Conservation (phyloP, 1,140 invertebrate species). For the Drosophila orena region DNA sequence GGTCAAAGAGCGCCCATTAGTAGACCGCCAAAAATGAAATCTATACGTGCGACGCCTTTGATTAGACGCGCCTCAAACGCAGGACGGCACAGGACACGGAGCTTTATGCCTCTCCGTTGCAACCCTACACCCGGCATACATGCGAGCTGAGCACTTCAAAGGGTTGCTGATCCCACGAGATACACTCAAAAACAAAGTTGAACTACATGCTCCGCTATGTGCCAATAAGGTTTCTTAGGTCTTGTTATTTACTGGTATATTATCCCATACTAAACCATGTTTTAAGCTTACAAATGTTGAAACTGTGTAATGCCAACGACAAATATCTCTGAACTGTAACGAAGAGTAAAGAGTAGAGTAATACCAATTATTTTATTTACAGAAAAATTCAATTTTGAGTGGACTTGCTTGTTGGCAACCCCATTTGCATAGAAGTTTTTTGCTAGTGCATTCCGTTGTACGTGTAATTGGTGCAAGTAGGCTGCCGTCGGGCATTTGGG, state of each 20-base stretch:
- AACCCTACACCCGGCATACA: slow-evolving; percentile 1
- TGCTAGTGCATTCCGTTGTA: slow-evolving; percentile 8
- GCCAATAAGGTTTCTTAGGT: too few species aligned
- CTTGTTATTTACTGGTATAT: too few species aligned
- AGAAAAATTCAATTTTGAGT: too few species aligned
- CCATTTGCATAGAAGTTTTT: neutral
- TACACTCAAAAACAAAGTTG: neutral
- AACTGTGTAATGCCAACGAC: too few species aligned
- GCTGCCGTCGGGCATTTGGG: slow-evolving; percentile 39
- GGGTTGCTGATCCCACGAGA: slow-evolving; percentile 59
- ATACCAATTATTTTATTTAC: too few species aligned
- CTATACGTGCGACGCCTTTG: slow-evolving; percentile 76
- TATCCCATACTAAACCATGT: too few species aligned
- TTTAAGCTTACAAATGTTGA: too few species aligned
- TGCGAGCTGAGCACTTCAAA: slow-evolving; percentile 58
- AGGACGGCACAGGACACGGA: slow-evolving; percentile 10
- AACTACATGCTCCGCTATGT: too few species aligned
- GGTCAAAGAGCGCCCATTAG: slow-evolving; percentile 73
- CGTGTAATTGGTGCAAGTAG: slow-evolving; percentile 71
- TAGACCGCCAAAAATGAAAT: slow-evolving; percentile 74
- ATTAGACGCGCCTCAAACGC: slow-evolving; percentile 55
- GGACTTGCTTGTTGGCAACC: too few species aligned
- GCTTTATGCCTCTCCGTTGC: neutral
- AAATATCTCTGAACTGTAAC: too few species aligned
- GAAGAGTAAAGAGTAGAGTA: too few species aligned